Conservation (phyloP, 2,113 vertebrate species). For the Romanogobio albipinnatus region DNA sequence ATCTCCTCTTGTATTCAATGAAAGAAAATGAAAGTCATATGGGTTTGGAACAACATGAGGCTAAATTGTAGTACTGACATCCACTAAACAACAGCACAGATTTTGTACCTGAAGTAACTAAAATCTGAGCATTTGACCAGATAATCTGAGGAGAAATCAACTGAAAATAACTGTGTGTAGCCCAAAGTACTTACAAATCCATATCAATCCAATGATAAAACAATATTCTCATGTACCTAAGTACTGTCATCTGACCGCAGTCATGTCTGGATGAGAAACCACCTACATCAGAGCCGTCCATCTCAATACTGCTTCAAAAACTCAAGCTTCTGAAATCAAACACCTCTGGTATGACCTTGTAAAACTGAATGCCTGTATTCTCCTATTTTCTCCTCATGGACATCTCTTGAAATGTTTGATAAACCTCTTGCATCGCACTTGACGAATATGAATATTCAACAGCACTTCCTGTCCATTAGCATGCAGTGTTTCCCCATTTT, state of each 20-base stretch:
- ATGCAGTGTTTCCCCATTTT: slow-evolving; percentile 13
- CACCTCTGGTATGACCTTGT: slow-evolving; percentile 25
- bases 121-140: background rate
- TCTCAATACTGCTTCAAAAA: background rate
- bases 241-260: background rate
- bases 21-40: background rate
- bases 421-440: slow-evolving; percentile 49
- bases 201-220: background rate
- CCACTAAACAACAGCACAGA: background rate
- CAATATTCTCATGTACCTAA: background rate
- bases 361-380: slow-evolving; percentile 25
- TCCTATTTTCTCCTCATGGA: background rate
- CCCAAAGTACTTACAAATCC: background rate
- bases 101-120: background rate
- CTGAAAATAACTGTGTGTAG: background rate
- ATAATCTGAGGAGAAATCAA: background rate
- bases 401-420: background rate
- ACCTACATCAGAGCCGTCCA: background rate
- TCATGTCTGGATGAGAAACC: background rate
- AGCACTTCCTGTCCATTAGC: slow-evolving; percentile 49
- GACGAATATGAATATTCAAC: slow-evolving; percentile 67
- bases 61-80: background rate
- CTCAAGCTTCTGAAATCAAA: background rate
- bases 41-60: background rate
- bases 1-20: background rate